Evolutionary conservation across 2,113 vertebrate genomes (phyloP).

Genomic region (Pandion haliaetus): DNA sequence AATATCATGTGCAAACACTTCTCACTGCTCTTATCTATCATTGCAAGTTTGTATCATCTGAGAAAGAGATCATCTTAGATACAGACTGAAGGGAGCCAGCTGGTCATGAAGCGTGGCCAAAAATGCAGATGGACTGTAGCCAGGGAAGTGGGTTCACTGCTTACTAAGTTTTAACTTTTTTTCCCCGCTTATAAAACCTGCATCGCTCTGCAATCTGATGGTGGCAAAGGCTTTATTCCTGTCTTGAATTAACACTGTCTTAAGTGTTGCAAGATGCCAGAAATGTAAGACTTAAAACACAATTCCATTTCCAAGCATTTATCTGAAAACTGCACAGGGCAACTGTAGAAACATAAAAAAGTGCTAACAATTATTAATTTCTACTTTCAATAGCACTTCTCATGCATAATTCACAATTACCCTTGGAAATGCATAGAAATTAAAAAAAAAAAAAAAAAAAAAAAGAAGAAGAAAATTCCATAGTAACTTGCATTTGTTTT

Average conservation of each 20-base stretch:
- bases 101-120: neutral
- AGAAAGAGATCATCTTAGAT: slow-evolving; percentile 40
- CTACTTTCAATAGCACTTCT: neutral
- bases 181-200: neutral
- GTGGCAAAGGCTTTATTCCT: neutral
- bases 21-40: slow-evolving; percentile 6
- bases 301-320: neutral
- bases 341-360: neutral
- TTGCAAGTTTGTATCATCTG: neutral
- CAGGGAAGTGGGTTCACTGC: slow-evolving; percentile 8
- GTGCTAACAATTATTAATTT: neutral
- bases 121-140: neutral
- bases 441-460: neutral
- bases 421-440: neutral
- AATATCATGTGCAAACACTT: slow-evolving; percentile 3
- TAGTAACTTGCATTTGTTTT: neutral
- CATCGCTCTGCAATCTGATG: neutral
- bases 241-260: neutral
- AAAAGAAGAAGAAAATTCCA: neutral
- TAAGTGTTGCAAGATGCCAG: neutral
- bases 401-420: neutral
- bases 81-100: slow-evolving; percentile 29
- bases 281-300: neutral
- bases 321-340: neutral
- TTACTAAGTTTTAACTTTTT: neutral